Base-by-base conservation (phyloP, 2,797 vertebrate species). In the Vireo griseus region DNA sequence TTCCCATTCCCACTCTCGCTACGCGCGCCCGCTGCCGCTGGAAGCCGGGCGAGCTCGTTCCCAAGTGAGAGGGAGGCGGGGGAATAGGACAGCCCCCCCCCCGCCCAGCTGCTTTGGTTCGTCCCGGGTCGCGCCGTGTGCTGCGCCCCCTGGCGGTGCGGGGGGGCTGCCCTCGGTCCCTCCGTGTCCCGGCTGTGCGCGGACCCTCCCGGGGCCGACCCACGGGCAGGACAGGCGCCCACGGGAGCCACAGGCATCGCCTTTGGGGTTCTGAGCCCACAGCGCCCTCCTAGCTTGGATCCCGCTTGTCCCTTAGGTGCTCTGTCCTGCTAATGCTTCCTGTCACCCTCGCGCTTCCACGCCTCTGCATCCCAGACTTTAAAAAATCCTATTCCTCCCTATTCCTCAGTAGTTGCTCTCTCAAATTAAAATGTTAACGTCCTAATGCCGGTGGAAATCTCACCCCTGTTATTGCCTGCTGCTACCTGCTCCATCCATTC, bases 191-290 rank as follows among this genome's bases (percentile, higher is more conserved):
- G 17, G 52, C 10, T 0, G 37, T 3, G 69, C 61, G 13, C 52
- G 37, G 45, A 22, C 4, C 10, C 5, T 9, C 22, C 47, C 54
- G 40, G 26, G 16, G 16, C 55, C 7, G 29, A 21, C 5, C 52
- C 83, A 21, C 16, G 54, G 54, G 29, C 40, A 6, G 24, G 40
- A 67, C 13, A 6, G 6, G 13, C 42, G 17, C 35, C 17, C 69
- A 3, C 48, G 12, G 54, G 3, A 52, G 40, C n/a, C 29, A 1
- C 22, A 1, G 13, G 40, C 9, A 4, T 5, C 44, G 13, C 28
- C 20, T 4, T 3, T 1, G 21, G 15, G 2, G 7, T 11, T 44
- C 63, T 29, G 48, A 47, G n/a, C n/a, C 6, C 4, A 0, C 39
- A 8, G n/a, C 55, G 4, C 1, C 4, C 15, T 26, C 42, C 72